Evolutionary conservation across 2,888 invertebrate genomes (phyloP).

Genomic region (Drosophila borborema): DNA sequence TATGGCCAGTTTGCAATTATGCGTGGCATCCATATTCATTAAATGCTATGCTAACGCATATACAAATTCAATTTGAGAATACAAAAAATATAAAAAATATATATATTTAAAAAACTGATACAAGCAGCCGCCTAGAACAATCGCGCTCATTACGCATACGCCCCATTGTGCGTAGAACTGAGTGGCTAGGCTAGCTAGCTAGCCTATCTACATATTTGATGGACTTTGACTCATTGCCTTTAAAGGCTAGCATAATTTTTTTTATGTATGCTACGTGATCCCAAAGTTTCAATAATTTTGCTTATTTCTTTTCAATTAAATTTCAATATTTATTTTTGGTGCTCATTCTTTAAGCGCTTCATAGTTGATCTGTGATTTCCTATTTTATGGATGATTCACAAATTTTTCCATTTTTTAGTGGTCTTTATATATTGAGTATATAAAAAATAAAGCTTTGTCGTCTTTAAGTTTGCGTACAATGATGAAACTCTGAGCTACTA

Average conservation of each 20-base stretch:
- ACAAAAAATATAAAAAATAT: not conserved
- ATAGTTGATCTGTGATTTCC: conserved; percentile 55
- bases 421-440: not conserved
- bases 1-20: conserved; percentile 52
- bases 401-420: conserved; percentile 10
- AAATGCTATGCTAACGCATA: conserved; percentile 21
- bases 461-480: conserved; percentile 29
- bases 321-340: conserved; percentile 12
- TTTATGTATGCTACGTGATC: conserved; percentile 64
- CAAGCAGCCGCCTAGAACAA: conserved; percentile 22
- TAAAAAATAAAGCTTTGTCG: not conserved
- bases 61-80: conserved; percentile 19
- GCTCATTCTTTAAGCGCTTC: conserved; percentile 51
- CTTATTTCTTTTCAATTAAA: not conserved
- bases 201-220: conserved; percentile 1
- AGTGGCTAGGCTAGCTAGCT: not conserved
- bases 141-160: conserved; percentile 42
- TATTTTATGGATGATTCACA: conserved; percentile 55
- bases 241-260: conserved; percentile 72
- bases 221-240: conserved; percentile 23
- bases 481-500: conserved; percentile 37
- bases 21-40: conserved; percentile 73
- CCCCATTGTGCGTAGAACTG: conserved; percentile 3
- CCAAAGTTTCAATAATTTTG: not conserved
- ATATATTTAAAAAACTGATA: not conserved